Percentiles rank a stretch among this genome's conserved stretches.
These are phyloP conservation scores for Microtus pennsylvanicus DNA, from an alignment of 2,113 vertebrate species.

Conservation along the genomic window DNA sequence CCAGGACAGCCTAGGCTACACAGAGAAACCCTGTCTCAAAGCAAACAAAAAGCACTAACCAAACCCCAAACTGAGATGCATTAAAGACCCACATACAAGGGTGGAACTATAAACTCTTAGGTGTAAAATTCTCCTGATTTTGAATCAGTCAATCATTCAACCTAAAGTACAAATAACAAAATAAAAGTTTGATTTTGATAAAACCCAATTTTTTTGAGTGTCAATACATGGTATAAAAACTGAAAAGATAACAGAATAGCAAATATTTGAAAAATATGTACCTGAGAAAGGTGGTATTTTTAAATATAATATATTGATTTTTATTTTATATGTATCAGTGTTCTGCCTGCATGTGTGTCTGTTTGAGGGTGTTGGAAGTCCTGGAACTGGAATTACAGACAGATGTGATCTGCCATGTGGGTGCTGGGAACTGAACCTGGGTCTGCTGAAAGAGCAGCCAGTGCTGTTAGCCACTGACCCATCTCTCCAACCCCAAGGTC, in stretches of 20 bases:
- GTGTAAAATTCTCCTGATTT: not conserved
- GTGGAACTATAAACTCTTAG: constrained; percentile 34
- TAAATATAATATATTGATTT: not conserved
- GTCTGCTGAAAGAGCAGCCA: not conserved
- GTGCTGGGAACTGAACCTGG: not conserved
- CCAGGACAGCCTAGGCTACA: not conserved
- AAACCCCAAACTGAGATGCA: not conserved
- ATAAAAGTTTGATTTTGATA: not conserved
- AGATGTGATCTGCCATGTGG: not conserved
- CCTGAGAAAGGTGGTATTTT: not conserved
- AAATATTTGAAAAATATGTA: not conserved
- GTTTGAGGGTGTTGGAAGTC: not conserved
- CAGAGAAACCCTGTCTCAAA: not conserved
- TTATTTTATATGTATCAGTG: not conserved
- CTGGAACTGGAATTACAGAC: not conserved
- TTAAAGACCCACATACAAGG: constrained; percentile 15
- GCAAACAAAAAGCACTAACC: not conserved
- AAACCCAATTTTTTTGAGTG: not conserved
- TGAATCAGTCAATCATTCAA: not conserved
- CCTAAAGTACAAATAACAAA: constrained; percentile 41
- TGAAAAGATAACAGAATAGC: not conserved
- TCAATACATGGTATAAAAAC: not conserved
- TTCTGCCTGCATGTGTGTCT: not conserved
- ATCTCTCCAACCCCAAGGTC: not conserved
- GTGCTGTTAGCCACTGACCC: not conserved